Evolutionary conservation across 2,797 vertebrate species (phyloP).

Genomic region (Loriculus beryllinus): DNA sequence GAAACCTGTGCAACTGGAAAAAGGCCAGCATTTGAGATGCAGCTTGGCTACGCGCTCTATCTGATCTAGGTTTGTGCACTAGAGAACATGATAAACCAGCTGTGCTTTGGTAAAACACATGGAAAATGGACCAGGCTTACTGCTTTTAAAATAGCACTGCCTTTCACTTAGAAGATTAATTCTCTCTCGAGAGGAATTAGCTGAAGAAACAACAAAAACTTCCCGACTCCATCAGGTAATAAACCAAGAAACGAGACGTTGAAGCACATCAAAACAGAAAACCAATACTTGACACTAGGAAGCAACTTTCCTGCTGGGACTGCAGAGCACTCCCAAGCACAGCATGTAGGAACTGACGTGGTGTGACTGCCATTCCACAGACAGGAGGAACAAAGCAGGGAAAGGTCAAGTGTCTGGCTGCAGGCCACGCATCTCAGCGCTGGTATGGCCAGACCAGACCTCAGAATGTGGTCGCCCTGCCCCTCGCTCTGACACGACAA

Average conservation of each 20-base stretch:
- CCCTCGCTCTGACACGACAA: neutral
- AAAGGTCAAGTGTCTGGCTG: constrained; percentile 57
- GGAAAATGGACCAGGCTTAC: neutral
- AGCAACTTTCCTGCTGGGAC: neutral
- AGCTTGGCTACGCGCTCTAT: neutral
- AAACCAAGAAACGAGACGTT: neutral
- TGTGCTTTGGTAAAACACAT: neutral
- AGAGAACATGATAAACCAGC: neutral
- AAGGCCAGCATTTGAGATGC: neutral
- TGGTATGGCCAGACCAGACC: neutral
- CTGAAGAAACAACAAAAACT: neutral
- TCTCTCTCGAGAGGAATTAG: neutral
- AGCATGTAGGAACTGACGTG: constrained; percentile 15
- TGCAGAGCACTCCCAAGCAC: neutral
- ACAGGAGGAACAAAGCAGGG: neutral
- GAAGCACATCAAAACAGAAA: neutral
- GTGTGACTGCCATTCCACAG: neutral
- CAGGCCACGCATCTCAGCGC: neutral
- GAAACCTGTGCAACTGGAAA: neutral
- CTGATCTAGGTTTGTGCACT: neutral
- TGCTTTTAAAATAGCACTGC: neutral
- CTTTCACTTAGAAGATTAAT: neutral
- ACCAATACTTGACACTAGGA: accelerated
- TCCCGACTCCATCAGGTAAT: neutral
- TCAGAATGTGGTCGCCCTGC: neutral